Base-by-base conservation (phyloP, 1,140 invertebrate genomes). In the Cryptotermes secundus region DNA sequence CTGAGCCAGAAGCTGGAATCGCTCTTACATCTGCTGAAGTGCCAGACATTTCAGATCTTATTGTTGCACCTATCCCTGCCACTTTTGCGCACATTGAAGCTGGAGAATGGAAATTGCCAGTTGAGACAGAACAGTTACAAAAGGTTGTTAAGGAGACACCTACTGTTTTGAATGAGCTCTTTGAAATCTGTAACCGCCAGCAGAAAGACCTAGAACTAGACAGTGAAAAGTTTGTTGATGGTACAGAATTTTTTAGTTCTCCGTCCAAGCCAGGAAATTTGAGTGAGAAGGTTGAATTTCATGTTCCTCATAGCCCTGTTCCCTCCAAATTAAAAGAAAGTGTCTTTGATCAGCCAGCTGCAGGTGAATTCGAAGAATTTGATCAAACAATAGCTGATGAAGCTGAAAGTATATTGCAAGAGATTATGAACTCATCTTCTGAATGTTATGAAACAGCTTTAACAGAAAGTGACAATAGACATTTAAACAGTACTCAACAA, bases 131-230 rank as follows among this genome's bases (percentile, higher is more conserved):
- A 72, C 59, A 72, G 26, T 0, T 10, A n/a, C 10, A 7, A n/a
- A 26, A 72, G 31, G 26, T n/a, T n/a, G 59, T 72, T 10, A 72
- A 72, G 12, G 59, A 72, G 59, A 7, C n/a, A 6, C 59, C 59
- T 72, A n/a, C 26, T 31, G 26, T 72, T 3, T 72, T 72, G 59
- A 72, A 26, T 72, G 59, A 72, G 16, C 59, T 72, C n/a, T 72
- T 72, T 72, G 59, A 72, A 14, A 72, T 72, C 59, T 72, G 59
- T 16, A 72, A 14, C 14, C 59, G 59, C 31, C 59, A 72, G 59
- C 59, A 72, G 59, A 72, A 72, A n/a, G 59, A 72, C 59, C 59
- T 72, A 72, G 59, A 72, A 72, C n/a, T 72, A 72, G 16, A 26
- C 31, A 26, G 31, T 16, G 59, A 72, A 31, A 72, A 72, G 31